Percentiles rank a stretch among this genome's conserved stretches.
phyloP scores from a whole-genome alignment of 2,888 invertebrate genomes.

The Ennomos erosarius region DNA sequence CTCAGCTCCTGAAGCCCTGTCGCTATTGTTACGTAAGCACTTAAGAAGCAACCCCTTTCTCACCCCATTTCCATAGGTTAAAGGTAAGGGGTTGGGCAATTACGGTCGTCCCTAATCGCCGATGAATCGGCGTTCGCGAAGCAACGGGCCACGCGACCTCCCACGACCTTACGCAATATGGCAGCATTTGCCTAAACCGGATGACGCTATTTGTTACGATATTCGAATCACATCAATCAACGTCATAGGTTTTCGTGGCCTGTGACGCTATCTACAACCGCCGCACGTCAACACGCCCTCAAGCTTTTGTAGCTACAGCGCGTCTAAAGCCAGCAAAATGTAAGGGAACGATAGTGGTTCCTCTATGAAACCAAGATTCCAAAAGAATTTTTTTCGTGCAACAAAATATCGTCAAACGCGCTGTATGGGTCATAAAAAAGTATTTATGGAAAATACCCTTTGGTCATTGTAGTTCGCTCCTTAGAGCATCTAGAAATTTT shows the following conservation, averaged over 20 bases:
- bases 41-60: slow-evolving; percentile 5
- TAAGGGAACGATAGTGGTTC: no score
- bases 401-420: no score
- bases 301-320: no score
- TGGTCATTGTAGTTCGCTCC: no score
- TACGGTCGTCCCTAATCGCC: slow-evolving; percentile 20
- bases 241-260: slow-evolving; percentile 2
- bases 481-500: no score
- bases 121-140: slow-evolving; percentile 18
- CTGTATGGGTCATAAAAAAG: no score
- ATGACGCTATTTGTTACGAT: slow-evolving; percentile 2
- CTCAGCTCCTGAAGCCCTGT: neutral
- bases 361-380: no score
- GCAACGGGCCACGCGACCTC: neutral
- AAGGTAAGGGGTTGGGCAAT: slow-evolving; percentile 15
- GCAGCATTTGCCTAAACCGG: slow-evolving; percentile 15
- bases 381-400: no score
- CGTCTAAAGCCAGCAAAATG: no score
- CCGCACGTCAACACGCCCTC: no score
- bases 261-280: neutral
- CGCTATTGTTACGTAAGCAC: slow-evolving; percentile 7
- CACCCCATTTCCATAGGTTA: slow-evolving; percentile 16
- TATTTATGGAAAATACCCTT: no score
- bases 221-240: slow-evolving; percentile 19
- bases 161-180: slow-evolving; percentile 9